Conservation (phyloP, 2,797 vertebrate species). For the Scolopax bukidnonensis region DNA sequence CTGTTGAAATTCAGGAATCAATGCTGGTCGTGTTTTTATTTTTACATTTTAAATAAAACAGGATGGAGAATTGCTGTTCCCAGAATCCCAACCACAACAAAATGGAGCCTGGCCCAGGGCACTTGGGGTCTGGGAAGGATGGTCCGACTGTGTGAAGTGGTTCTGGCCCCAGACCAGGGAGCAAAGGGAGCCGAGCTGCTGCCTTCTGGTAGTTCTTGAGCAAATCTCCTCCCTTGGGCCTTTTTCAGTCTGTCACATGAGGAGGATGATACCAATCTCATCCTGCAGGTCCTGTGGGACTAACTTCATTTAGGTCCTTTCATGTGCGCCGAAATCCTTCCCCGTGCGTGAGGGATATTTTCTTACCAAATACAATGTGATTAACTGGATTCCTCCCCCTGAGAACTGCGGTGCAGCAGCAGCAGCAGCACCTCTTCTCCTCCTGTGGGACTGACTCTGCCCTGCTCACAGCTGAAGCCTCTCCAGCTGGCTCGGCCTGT, state of each 20-base stretch:
- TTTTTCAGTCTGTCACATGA: neutral
- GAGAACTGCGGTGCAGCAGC: accelerated
- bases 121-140: neutral
- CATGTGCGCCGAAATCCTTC: neutral
- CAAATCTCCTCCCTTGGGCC: neutral
- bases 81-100: neutral
- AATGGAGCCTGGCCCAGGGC: neutral
- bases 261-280: neutral
- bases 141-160: neutral
- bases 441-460: neutral
- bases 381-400: neutral
- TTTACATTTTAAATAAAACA: neutral
- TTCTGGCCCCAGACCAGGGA: neutral
- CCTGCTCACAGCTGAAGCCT: neutral
- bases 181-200: neutral
- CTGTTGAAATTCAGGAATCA: neutral
- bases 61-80: neutral
- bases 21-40: neutral
- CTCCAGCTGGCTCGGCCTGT: neutral
- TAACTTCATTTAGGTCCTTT: neutral
- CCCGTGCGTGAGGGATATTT: neutral
- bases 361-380: neutral
- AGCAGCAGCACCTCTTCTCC: neutral
- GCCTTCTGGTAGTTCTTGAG: neutral
- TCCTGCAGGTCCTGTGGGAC: neutral